Percentiles rank a stretch among this genome's conserved stretches.
phyloP scores from a whole-genome alignment of 2,797 vertebrate genomes.

The Graptemys geographica region DNA sequence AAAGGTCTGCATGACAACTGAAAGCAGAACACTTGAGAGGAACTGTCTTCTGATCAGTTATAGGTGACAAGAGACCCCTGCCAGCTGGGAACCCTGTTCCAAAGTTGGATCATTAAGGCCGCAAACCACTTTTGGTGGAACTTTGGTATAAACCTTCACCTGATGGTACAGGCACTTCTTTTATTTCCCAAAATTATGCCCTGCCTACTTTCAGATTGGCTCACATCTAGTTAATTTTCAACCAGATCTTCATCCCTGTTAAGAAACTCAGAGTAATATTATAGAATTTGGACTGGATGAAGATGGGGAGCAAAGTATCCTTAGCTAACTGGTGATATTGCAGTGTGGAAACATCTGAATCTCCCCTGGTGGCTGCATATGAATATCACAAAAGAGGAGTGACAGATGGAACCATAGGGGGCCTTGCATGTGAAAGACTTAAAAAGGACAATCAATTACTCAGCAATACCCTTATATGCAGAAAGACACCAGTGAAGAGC shows the following conservation, averaged over 20 bases:
- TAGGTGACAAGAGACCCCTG: background rate
- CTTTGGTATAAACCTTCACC: background rate
- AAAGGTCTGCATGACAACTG: background rate
- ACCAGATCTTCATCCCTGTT: background rate
- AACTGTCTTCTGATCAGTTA: background rate
- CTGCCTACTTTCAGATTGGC: background rate
- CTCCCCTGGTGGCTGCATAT: background rate
- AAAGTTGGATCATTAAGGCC: background rate
- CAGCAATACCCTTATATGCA: background rate
- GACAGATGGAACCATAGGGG: background rate
- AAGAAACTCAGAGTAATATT: background rate
- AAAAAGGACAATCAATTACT: background rate
- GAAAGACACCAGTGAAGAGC: background rate
- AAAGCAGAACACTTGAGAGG: background rate
- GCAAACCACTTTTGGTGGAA: background rate
- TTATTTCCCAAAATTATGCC: background rate
- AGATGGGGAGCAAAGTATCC: background rate
- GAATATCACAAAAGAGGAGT: background rate
- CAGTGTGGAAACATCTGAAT: background rate
- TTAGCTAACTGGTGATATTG: background rate
- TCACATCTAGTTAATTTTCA: background rate
- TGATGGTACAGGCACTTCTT: background rate
- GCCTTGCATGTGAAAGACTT: accelerated
- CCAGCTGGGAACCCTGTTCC: background rate
- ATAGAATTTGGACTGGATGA: background rate